phyloP scores from a whole-genome alignment of 2,797 vertebrate genomes.

The Sciurus vulgaris region DNA sequence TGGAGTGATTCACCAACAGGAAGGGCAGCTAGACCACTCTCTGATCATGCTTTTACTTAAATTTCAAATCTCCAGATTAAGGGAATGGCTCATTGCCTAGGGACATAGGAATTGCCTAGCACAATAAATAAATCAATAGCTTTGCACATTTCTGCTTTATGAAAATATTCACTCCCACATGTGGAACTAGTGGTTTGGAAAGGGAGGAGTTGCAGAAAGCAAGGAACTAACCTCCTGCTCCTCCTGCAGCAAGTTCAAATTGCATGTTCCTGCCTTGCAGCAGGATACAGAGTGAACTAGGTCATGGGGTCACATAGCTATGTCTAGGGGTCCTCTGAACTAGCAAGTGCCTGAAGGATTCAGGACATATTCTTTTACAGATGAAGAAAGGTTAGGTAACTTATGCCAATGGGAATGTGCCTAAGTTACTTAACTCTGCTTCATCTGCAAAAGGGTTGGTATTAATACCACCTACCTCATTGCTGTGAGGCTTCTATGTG shows the following conservation, averaged over 20 bases:
- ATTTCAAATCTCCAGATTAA: conserved; percentile 52
- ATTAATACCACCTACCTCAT: not conserved
- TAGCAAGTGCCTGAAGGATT: not conserved
- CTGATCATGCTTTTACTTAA: conserved; percentile 22
- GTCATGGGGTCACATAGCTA: not conserved
- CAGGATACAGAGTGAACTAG: not conserved
- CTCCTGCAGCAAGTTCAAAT: not conserved
- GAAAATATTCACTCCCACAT: conserved; percentile 45
- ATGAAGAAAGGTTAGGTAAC: too few relatives aligned
- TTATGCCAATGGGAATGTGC: too few relatives aligned
- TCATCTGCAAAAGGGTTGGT: not conserved
- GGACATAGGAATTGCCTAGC: not conserved
- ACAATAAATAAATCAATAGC: not conserved
- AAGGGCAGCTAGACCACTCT: not conserved
- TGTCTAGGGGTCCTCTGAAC: not conserved
- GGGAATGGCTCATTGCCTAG: not conserved
- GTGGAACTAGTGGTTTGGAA: not conserved
- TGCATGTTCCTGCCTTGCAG: not conserved
- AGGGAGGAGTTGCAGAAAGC: not conserved
- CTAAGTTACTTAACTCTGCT: not conserved
- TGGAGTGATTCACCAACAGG: not conserved
- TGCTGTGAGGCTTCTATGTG: not conserved
- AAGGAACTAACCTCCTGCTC: not conserved
- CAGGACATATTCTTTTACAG: too few relatives aligned
- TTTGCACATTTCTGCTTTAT: conserved; percentile 58